Base-by-base conservation (phyloP, 1,140 invertebrate species). In the Lasioglossum albipes region DNA sequence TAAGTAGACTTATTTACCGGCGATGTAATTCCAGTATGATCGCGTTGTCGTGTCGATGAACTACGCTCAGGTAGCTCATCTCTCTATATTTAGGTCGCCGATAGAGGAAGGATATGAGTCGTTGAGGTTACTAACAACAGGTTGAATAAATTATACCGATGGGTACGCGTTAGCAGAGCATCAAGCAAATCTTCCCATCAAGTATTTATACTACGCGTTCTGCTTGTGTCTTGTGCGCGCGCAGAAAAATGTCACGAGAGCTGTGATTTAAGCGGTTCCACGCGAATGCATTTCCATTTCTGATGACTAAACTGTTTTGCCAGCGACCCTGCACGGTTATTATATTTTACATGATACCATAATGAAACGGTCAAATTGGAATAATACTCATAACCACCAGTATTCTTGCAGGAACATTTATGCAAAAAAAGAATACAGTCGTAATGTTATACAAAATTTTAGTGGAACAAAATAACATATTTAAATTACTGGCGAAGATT, bases 131-230 rank as follows among this genome's bases (percentile, higher is more conserved):
- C 79, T 78, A 85, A 85, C 70, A 74, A 85, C 83, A 85, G 74
- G 74, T 82, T 85, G 83, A 85, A 85, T 85, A 85, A 85, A 85
- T 85, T 85, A 85, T 84, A 84, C 75, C 66, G 83, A 85, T 75
- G 54, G 68, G 81, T 84, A 70, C 75, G 74, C 70, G 79, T 78
- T 75, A 78, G 27, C 31, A 70, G 65, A 72, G 45, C 71, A 68
- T 72, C 64, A 64, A 66, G 57, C 81, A 73, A 67, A 83, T 75
- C 59, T 78, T 27, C 69, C 13, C 20, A 76, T 31, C 18, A 69
- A 79, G 67, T 79, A 79, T 84, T 79, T 82, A 73, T 61, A 79
- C 67, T 36, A 7, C 36, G 42, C 65, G 22, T 42, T 59, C 45
- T 36, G 9, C n/a, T 42, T 13, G 31, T 27, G 16, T 7, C 9